Evolutionary conservation across 2,888 invertebrate species (phyloP).

Genomic region (Brachypalpus laphriformis): DNA sequence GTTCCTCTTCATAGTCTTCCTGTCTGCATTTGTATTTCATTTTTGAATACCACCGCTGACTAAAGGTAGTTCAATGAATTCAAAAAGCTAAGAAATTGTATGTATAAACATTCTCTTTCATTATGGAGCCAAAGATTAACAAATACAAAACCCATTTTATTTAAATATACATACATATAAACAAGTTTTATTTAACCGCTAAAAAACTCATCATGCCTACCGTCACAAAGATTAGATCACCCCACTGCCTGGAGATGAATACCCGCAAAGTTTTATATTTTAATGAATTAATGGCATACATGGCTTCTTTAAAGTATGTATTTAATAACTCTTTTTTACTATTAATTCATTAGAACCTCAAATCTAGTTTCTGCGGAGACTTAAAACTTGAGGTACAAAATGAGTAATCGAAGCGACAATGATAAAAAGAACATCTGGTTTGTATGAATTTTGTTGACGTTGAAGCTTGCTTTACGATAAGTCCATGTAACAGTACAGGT

Average conservation of each 20-base stretch:
- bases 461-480: background rate
- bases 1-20: too few species aligned
- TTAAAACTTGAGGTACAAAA: background rate
- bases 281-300: background rate
- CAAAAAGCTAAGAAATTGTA: too few species aligned
- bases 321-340: constrained; percentile 2
- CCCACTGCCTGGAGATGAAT: background rate
- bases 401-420: background rate
- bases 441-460: background rate
- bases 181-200: background rate
- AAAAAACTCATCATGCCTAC: background rate
- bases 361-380: background rate
- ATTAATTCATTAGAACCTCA: background rate
- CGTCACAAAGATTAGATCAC: constrained; percentile 8
- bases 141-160: background rate
- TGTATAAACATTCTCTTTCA: background rate
- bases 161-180: constrained; percentile 12
- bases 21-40: too few species aligned
- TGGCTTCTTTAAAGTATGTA: constrained; percentile 9
- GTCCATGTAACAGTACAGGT: background rate
- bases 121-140: background rate
- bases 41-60: too few species aligned
- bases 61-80: too few species aligned
- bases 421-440: background rate
- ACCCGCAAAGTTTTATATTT: background rate